phyloP scores from a whole-genome alignment of 2,797 vertebrate genomes.

The Orestias chungarensis region DNA sequence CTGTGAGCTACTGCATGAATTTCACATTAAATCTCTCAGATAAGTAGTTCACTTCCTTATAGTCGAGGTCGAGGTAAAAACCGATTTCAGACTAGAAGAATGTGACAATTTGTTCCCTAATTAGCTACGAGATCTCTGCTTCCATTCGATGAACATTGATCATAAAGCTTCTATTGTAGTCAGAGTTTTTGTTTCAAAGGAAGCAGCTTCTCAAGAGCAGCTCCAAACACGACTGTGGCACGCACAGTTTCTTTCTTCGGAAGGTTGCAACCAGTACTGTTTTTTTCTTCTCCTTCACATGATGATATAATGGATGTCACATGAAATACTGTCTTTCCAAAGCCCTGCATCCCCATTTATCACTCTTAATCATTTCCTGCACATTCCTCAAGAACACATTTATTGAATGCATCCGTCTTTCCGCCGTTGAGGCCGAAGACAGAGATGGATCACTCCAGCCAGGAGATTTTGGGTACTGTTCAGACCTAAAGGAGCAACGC shows the following conservation, averaged over 20 bases:
- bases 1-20: constrained; percentile 15
- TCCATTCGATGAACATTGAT: constrained; percentile 51
- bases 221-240: constrained; percentile 29
- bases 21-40: constrained; percentile 33
- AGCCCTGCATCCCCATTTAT: constrained; percentile 71
- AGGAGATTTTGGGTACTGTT: constrained; percentile 77
- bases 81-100: constrained; percentile 35
- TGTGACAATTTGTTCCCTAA: constrained; percentile 48
- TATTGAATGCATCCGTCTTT: constrained; percentile 82
- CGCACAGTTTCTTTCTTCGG: constrained; percentile 24
- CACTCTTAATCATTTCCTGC: constrained; percentile 83
- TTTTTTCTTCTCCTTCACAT: constrained; percentile 34
- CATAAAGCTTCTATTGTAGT: constrained; percentile 32
- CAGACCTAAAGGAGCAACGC: constrained; percentile 54
- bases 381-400: constrained; percentile 81
- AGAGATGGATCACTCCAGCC: constrained; percentile 68
- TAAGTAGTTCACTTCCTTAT: constrained; percentile 27
- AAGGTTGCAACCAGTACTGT: constrained; percentile 19
- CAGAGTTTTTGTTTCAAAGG: constrained; percentile 26
- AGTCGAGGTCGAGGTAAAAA: constrained; percentile 26
- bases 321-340: constrained; percentile 57
- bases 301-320: constrained; percentile 71
- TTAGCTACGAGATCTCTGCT: constrained; percentile 26
- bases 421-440: constrained; percentile 63
- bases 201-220: constrained; percentile 34